A percentile compares a stretch with the other conserved stretches of the same genome.
Conservation (phyloP, 1,140 invertebrate species). For the Philopotamus ludificatus region DNA sequence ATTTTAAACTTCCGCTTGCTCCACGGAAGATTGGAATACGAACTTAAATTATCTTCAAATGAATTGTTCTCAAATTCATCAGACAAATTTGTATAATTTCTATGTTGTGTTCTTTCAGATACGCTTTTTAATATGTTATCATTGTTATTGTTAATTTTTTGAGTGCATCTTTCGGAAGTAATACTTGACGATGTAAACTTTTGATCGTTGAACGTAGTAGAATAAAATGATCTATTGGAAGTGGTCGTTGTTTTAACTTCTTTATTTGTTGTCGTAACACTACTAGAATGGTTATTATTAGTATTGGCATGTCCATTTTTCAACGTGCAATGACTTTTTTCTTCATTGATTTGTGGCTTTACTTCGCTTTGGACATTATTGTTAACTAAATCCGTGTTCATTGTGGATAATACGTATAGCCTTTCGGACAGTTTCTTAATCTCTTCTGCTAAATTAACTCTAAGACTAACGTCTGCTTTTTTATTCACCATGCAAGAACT, state of each 20-base stretch:
- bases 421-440: slow-evolving; percentile 77
- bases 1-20: slow-evolving; percentile 60
- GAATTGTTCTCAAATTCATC: not conserved
- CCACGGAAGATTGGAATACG: slow-evolving; percentile 56
- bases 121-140: not conserved
- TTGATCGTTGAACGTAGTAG: slow-evolving; percentile 15
- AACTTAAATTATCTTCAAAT: not conserved
- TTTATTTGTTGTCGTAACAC: slow-evolving; percentile 1
- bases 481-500: slow-evolving; percentile 64
- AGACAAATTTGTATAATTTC: too few relatives aligned
- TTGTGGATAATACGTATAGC: slow-evolving; percentile 68
- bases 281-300: not conserved
- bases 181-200: not conserved
- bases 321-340: not conserved
- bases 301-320: not conserved
- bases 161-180: not conserved
- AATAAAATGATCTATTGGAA: not conserved
- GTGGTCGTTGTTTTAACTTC: slow-evolving; percentile 1
- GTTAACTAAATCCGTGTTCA: slow-evolving; percentile 61
- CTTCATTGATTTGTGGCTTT: slow-evolving; percentile 44
- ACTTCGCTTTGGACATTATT: slow-evolving; percentile 47
- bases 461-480: slow-evolving; percentile 58
- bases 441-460: slow-evolving; percentile 72
- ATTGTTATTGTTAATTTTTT: not conserved
- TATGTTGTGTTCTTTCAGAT: too few relatives aligned